Conservation (phyloP, 2,113 vertebrate species). For the Fulica atra region DNA sequence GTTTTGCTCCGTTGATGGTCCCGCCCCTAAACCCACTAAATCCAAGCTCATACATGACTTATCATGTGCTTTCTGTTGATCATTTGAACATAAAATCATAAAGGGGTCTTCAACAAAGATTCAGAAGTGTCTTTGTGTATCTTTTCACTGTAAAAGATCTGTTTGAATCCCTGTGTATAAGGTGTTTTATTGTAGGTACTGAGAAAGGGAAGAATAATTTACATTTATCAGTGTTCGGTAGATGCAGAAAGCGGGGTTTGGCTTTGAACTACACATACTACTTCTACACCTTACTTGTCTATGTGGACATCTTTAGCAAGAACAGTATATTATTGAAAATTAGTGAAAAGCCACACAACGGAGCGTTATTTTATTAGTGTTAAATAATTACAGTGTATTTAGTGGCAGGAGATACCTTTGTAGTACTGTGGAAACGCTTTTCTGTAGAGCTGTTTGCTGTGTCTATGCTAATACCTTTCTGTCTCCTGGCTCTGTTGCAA, state of each 20-base stretch:
- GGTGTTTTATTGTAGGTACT: neutral
- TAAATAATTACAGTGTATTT: neutral
- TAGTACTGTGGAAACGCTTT: neutral
- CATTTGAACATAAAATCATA: neutral
- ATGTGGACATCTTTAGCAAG: neutral
- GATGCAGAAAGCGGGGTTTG: neutral
- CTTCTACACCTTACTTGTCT: neutral
- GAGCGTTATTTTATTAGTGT: neutral
- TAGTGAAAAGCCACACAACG: neutral
- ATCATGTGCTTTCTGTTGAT: neutral
- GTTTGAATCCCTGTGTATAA: neutral
- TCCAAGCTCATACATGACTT: neutral
- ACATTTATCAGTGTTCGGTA: neutral
- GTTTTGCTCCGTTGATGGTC: constrained; percentile 26
- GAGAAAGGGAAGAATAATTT: neutral
- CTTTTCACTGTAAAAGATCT: neutral
- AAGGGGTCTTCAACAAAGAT: neutral
- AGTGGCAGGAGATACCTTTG: neutral
- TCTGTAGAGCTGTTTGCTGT: neutral
- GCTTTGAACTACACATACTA: neutral
- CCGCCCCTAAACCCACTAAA: constrained; percentile 26
- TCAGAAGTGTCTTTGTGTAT: neutral
- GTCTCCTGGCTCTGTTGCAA: neutral
- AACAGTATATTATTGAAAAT: neutral
- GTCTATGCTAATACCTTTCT: neutral